Conservation (phyloP, 2,113 vertebrate species). For the Hippocampus barbouri region DNA sequence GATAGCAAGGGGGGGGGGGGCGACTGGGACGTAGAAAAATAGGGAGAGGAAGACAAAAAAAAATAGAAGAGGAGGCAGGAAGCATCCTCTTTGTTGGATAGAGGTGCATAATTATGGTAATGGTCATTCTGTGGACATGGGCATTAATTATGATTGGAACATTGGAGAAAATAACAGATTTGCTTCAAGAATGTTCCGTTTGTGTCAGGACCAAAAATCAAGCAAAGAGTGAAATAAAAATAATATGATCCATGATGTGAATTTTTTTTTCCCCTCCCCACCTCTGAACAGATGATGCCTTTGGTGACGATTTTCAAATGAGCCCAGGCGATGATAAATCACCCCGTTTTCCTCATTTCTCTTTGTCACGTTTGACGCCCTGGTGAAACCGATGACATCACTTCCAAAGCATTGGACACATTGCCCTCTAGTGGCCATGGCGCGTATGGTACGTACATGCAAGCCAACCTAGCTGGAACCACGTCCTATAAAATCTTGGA, state of each 20-base stretch:
- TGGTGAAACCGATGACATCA: constrained; percentile 52
- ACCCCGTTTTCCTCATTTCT: constrained; percentile 58
- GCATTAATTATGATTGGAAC: not conserved
- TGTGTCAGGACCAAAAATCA: not conserved
- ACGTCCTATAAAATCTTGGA: not conserved
- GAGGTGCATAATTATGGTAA: constrained; percentile 2
- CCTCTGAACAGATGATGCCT: not conserved
- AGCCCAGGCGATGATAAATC: constrained; percentile 27
- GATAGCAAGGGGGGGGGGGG: not conserved
- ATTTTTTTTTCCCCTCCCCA: not conserved
- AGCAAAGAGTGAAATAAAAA: not conserved
- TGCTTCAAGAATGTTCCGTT: not conserved
- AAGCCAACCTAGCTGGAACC: not conserved
- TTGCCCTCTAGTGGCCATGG: constrained; percentile 69
- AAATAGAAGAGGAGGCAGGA: constrained; percentile 18
- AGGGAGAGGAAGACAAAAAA: constrained; percentile 1
- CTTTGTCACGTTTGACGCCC: constrained; percentile 62
- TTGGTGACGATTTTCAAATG: constrained; percentile 24
- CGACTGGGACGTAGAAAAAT: constrained; percentile 19
- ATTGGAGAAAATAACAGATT: not conserved
- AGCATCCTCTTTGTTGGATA: constrained; percentile 48
- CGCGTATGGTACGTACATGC: constrained; percentile 1
- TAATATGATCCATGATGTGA: not conserved
- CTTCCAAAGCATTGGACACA: constrained; percentile 65
- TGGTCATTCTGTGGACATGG: not conserved